Evolutionary conservation across 2,888 invertebrate genomes (phyloP).

Genomic region (Nomada fucata): DNA sequence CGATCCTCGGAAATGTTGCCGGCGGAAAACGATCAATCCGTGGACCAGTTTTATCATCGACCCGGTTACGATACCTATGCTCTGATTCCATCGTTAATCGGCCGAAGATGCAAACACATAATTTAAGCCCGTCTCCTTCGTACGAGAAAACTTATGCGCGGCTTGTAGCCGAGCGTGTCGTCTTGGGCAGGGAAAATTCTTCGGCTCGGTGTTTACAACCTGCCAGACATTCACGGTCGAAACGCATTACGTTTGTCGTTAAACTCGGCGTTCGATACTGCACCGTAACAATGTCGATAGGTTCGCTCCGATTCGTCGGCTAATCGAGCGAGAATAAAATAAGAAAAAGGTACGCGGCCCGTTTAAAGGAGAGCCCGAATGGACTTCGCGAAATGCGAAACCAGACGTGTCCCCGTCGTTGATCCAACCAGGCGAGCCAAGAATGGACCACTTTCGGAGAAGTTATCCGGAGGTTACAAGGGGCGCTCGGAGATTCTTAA

Average conservation of each 20-base stretch:
- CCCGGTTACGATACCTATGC: slow-evolving; percentile 17
- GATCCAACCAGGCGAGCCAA: background rate
- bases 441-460: background rate
- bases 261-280: slow-evolving; percentile 29
- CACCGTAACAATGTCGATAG: background rate
- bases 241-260: slow-evolving; percentile 12
- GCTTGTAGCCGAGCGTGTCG: background rate
- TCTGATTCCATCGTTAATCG: slow-evolving; percentile 44
- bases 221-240: background rate
- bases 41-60: background rate
- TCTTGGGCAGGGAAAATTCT: background rate
- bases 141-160: background rate
- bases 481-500: too few relatives aligned
- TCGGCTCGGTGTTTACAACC: background rate
- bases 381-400: too few relatives aligned
- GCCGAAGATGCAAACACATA: background rate
- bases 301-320: slow-evolving; percentile 36
- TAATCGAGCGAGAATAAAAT: slow-evolving; percentile 36
- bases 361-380: background rate
- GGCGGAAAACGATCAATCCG: slow-evolving; percentile 15
- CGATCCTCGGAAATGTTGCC: background rate
- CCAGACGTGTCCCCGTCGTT: too few relatives aligned
- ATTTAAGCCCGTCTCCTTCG: background rate
- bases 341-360: background rate
- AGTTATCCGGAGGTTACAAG: background rate